A percentile compares a stretch with the other conserved stretches of the same genome.
phyloP scores from a whole-genome alignment of 1,140 invertebrate genomes.

The Caenorhabditis brenneri region DNA sequence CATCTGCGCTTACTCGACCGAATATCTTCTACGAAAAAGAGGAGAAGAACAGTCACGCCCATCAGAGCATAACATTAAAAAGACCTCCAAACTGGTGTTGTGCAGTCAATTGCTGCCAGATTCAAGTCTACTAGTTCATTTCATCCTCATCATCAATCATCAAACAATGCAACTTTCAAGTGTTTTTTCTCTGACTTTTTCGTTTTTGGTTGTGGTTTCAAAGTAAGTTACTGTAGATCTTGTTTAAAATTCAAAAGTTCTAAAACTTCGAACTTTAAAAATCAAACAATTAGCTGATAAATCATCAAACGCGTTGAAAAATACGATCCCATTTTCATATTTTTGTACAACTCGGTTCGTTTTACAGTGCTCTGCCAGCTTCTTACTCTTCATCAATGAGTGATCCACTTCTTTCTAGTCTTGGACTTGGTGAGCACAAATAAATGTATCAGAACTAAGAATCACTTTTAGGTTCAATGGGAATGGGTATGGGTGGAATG shows the following conservation, averaged over 20 bases:
- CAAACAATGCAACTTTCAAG: conserved; percentile 14
- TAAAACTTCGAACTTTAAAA: too few species aligned
- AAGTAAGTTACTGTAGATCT: conserved; percentile 1
- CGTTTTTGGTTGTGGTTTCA: background rate
- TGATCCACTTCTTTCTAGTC: conserved; percentile 22
- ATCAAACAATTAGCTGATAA: too few species aligned
- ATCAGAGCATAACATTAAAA: conserved; percentile 41
- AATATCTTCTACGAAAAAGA: conserved; percentile 34
- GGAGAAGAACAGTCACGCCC: conserved; percentile 28
- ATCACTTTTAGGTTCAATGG: background rate
- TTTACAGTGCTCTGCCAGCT: background rate
- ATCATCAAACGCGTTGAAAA: too few species aligned
- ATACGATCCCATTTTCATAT: too few species aligned
- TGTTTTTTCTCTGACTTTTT: conserved; percentile 24
- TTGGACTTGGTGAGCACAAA: background rate
- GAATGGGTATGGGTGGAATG: conserved; percentile 37
- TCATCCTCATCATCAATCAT: too few species aligned
- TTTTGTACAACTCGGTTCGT: too few species aligned
- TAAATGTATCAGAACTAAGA: background rate
- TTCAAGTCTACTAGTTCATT: background rate
- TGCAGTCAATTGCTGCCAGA: conserved; percentile 36
- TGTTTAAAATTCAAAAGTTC: too few species aligned
- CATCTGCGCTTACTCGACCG: conserved; percentile 41
- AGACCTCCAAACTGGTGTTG: conserved; percentile 32
- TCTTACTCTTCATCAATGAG: background rate